Conservation (phyloP, 2,888 invertebrate genomes). For the Tetropium fuscum region DNA sequence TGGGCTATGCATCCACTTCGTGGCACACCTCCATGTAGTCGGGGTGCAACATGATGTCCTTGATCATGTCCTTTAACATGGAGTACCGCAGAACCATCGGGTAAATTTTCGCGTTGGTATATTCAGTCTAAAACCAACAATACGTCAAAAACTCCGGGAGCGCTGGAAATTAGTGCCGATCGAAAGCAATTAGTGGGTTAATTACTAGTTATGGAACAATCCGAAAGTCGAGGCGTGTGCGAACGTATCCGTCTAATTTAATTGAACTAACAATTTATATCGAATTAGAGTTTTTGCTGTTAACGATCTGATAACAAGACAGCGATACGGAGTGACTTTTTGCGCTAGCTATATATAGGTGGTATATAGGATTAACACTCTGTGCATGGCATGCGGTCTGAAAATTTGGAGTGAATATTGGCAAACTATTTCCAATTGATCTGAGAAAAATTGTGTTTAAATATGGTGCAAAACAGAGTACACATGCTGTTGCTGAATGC, state of each 20-base stretch:
- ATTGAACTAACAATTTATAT: conserved; percentile 20
- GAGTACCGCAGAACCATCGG: conserved; percentile 95
- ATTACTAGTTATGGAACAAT: conserved; percentile 23
- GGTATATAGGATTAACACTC: no score
- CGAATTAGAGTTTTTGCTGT: neutral
- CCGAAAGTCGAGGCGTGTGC: conserved; percentile 3
- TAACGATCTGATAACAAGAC: neutral
- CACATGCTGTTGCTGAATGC: no score
- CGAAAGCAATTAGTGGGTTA: conserved; percentile 30
- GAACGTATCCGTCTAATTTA: conserved; percentile 23
- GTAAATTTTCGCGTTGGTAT: conserved; percentile 91
- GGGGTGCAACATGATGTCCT: conserved; percentile 95
- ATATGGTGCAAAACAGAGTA: no score
- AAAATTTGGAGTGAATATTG: no score
- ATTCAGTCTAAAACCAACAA: conserved; percentile 86
- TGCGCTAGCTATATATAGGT: no score
- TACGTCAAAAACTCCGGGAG: no score
- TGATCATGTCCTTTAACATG: conserved; percentile 97
- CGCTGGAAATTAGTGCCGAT: no score
- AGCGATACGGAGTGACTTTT: no score
- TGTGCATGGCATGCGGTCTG: no score
- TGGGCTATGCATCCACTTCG: conserved; percentile 83
- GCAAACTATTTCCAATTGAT: no score
- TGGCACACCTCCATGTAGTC: conserved; percentile 98
- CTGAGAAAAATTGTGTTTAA: no score